Evolutionary conservation across 2,888 invertebrate genomes (phyloP), one percentile per base, ranked within the genome.

Genomic region (Xylophagus ater): DNA sequence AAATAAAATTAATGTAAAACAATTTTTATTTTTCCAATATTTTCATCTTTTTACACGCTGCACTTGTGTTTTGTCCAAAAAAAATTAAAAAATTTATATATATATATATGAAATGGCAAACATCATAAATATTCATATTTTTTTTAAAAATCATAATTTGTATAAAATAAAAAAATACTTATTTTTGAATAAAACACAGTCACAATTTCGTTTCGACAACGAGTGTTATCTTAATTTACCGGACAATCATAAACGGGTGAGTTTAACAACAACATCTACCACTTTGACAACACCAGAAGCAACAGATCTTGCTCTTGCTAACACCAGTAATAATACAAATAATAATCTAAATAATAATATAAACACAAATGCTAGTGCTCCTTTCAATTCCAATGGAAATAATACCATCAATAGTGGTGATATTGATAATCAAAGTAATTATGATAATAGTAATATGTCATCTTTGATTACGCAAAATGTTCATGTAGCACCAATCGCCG

Each of bases 161-260:
- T 25, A 14, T 25, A 9, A 19, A 26, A 34, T 17, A 6, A 34
- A 34, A 25, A 7, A 21, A 18, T 5, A 32, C 17, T 3, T n/a
- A n/a, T n/a, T n/a, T n/a, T n/a, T n/a, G 10, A 34, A 21, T 15
- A 44, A 28, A 23, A 25, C 31, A 34, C 81, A 97, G 93, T 94
- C 94, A 75, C 96, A 97, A 72, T 98, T 97, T 76, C 85, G 96
- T 67, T 97, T 97, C 74, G 97, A 97, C 76, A 96, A 94, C 74
- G 98, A 97, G 77, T 94, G 92, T 75, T 87, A 89, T 74, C 78
- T 90, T 71, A 89, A 86, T 73, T 79, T 96, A 63, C 90, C 92
- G 69, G 96, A 96, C 73, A 92, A 92, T 73, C 92, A 94, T 73
- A 90, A 89, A 79, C 80, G 90, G 88, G 94, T 93, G 84, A 87